Conservation (phyloP, 2,888 invertebrate species). For the Thysanoteuthis rhombus region DNA sequence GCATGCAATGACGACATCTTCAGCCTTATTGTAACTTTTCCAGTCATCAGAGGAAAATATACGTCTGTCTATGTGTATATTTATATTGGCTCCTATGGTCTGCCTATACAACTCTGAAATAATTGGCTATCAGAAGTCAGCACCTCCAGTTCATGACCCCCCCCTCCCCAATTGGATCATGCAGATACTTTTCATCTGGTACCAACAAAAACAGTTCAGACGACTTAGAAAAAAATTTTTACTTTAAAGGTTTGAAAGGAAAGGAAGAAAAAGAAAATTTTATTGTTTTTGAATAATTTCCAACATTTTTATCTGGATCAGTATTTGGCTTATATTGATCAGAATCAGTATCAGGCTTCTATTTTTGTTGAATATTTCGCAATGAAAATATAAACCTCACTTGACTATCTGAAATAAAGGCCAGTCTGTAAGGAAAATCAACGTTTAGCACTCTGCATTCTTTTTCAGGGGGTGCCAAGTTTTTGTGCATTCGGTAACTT, state of each 20-base stretch:
- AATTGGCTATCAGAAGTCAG: not conserved
- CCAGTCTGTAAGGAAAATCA: not conserved
- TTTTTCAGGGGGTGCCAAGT: too few species aligned
- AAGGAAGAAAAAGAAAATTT: not conserved
- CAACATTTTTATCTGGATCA: too few species aligned
- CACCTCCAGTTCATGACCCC: not conserved
- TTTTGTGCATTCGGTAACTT: too few species aligned
- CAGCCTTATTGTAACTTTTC: not conserved
- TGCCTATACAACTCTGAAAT: not conserved
- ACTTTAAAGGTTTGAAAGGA: not conserved
- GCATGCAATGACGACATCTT: constrained; percentile 12
- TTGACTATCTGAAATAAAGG: not conserved
- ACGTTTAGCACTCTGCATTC: too few species aligned
- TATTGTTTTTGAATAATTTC: too few species aligned
- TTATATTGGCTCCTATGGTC: not conserved
- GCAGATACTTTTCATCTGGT: not conserved
- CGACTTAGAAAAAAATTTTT: not conserved
- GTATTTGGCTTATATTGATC: too few species aligned
- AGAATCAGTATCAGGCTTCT: too few species aligned
- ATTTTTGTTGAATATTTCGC: not conserved
- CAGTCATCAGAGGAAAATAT: not conserved
- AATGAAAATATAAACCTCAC: constrained; percentile 12
- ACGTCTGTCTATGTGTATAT: not conserved
- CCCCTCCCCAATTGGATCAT: not conserved
- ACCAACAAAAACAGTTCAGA: not conserved